These are phyloP conservation scores for Alentia gelatinosa DNA, from an alignment of 2,888 invertebrate genomes.

Conservation along the genomic window DNA sequence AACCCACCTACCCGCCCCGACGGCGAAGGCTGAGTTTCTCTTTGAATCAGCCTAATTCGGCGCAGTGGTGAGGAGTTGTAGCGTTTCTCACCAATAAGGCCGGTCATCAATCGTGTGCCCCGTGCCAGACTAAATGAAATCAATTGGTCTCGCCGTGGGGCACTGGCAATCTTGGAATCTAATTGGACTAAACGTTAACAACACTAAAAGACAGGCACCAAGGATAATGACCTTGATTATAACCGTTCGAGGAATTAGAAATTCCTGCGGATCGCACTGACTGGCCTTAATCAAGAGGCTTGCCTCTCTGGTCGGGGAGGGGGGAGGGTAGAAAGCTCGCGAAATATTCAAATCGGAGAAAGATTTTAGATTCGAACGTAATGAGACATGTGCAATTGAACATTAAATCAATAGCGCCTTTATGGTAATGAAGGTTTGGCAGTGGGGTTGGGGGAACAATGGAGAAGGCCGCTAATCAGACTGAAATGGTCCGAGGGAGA, in stretches of 20 bases:
- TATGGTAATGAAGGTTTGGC: not conserved
- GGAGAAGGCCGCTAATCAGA: not conserved
- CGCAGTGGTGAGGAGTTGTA: not conserved
- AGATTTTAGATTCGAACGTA: not conserved
- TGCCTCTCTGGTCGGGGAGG: not conserved
- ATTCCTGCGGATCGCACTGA: not conserved
- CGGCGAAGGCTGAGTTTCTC: not conserved
- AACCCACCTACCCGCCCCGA: no score
- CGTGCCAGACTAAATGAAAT: not conserved
- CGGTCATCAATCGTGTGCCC: no score
- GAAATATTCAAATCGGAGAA: not conserved
- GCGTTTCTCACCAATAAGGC: not conserved
- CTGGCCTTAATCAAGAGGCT: not conserved
- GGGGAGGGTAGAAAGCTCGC: not conserved
- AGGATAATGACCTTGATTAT: conserved; percentile 27
- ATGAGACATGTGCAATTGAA: not conserved
- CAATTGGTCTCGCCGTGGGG: not conserved
- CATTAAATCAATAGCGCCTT: not conserved
- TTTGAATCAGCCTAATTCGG: not conserved
- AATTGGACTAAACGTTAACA: conserved; percentile 9
- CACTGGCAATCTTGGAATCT: conserved; percentile 1
- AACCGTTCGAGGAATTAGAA: not conserved
- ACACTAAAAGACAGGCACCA: not conserved
- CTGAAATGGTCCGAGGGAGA: not conserved
- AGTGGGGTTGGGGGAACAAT: not conserved